phyloP scores from a whole-genome alignment of 2,888 invertebrate species.

The Phorcus lineatus region DNA sequence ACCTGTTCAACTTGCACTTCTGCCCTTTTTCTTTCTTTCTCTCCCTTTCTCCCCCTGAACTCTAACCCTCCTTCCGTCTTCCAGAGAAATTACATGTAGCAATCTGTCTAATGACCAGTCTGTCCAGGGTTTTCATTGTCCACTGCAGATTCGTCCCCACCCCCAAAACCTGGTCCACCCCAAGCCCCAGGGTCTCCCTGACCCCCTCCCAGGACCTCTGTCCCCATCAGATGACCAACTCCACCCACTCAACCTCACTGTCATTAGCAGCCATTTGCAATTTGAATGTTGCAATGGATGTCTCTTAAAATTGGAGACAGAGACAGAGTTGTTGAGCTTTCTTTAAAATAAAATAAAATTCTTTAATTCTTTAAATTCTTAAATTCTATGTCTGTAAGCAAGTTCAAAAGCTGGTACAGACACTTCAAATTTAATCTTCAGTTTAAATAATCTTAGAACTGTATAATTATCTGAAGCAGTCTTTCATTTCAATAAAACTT shows the following conservation, averaged over 20 bases:
- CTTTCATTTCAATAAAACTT: no score
- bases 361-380: no score
- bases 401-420: no score
- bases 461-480: no score
- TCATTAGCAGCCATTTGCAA: no score
- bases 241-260: neutral
- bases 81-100: neutral
- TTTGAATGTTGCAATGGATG: neutral
- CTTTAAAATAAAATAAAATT: no score
- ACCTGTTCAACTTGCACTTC: neutral
- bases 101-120: conserved; percentile 7
- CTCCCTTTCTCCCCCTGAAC: neutral
- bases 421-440: no score
- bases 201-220: neutral
- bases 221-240: neutral
- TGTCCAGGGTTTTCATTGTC: neutral
- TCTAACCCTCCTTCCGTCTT: neutral
- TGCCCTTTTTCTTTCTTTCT: neutral
- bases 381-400: no score
- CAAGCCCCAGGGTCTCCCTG: neutral
- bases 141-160: neutral
- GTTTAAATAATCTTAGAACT: no score
- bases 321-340: no score
- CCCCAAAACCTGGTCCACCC: no score
- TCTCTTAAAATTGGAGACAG: no score